Conservation (phyloP, 2,797 vertebrate genomes). For the Limosa lapponica region DNA sequence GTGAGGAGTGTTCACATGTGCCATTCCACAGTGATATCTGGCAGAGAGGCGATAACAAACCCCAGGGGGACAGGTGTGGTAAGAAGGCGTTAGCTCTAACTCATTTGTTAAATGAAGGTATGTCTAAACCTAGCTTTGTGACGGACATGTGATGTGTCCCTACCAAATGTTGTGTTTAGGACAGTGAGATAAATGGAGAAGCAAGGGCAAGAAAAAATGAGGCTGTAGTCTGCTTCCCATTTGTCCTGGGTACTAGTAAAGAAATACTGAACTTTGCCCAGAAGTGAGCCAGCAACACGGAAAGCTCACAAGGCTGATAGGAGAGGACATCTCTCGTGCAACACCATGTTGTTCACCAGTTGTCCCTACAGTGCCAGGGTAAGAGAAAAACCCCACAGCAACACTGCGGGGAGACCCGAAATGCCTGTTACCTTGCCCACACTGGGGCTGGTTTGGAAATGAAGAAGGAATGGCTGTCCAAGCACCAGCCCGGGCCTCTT, state of each 20-base stretch:
- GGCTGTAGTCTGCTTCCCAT: background rate
- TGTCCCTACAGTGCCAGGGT: too few relatives aligned
- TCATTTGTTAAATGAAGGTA: rapidly evolving
- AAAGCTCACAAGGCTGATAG: rapidly evolving
- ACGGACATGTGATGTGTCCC: background rate
- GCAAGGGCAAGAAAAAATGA: background rate
- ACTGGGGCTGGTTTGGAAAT: rapidly evolving
- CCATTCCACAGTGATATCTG: background rate
- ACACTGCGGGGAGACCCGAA: rapidly evolving
- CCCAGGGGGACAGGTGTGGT: background rate
- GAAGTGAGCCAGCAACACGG: rapidly evolving
- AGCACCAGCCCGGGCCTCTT: background rate
- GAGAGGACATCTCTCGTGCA: rapidly evolving
- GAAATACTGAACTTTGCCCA: background rate
- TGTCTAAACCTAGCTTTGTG: background rate
- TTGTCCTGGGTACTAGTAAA: background rate
- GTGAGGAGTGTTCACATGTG: background rate
- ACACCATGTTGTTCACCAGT: rapidly evolving
- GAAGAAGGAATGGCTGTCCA: background rate
- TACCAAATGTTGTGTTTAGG: background rate
- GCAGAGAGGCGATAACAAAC: background rate
- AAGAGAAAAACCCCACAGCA: background rate
- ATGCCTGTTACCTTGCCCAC: rapidly evolving
- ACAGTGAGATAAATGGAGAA: background rate
- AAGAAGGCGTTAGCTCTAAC: background rate